Base-by-base conservation (phyloP, 2,888 invertebrate genomes). In the Drosophila yooni region DNA sequence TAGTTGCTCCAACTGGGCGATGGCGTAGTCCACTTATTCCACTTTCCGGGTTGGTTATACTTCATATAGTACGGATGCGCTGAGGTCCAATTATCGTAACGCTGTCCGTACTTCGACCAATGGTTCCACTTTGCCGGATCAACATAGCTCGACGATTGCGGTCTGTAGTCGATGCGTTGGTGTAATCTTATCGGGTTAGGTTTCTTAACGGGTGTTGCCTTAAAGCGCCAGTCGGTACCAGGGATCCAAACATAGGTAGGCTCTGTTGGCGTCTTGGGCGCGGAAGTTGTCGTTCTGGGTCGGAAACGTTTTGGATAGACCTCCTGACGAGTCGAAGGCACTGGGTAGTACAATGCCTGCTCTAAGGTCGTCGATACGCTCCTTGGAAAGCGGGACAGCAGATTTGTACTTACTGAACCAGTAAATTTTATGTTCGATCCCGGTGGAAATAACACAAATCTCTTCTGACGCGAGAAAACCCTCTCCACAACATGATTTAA, bases 341-440 rank as follows among this genome's bases (percentile, higher is more conserved):
- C 86, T 1, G 92, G 92, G 78, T 82, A 93, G 51, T 93, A 92
- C 13, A 83, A 34, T 6, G 92, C 92, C 29, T 85, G 78, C 56
- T 92, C 93, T 1, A 92, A 59, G 27, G 54, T 79, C 59, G 91
- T 82, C 25, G 66, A 60, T 2, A 92, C 66, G 0, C 92, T 92
- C 11, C 63, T 87, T 1, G 92, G 92, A 69, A 77, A 89, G 4
- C 56, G 46, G 0, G 91, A 84, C 31, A 92, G 65, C 1, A 92
- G 57, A 4, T 85, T 82, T 67, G 92, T 93, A 43, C 88, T 84
- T 0, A 91, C 11, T 1, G 78, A 77, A 0, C 89, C 69, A 0
- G 92, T 92, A 31, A 93, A 90, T 67, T 93, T 92, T 0, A 93
- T 73, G 36, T 83, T 78, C 1, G 91, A 73, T 13, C 92, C 92